Base-by-base conservation (phyloP, 2,797 vertebrate species). In the Sciaenops ocellatus region DNA sequence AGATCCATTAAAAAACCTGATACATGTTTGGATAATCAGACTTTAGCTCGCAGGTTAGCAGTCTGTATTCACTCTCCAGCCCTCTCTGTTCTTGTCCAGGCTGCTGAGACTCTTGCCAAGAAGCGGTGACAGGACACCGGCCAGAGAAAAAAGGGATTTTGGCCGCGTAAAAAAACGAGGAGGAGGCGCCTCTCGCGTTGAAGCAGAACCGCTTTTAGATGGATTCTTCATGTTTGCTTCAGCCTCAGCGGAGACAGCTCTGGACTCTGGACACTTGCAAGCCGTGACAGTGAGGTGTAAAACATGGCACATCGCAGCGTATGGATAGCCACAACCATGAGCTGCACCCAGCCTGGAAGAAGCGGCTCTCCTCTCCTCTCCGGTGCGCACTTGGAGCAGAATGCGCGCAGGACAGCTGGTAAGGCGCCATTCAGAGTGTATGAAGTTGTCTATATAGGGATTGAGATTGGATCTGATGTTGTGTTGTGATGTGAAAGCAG, bases 181-280 rank as follows among this genome's bases (percentile, higher is more conserved):
- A 91, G 93, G 93, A 92, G 92, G 92, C 79, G 90, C 91, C 83
- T 91, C 76, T 76, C 16, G 72, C 82, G 72, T 60, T 83, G 84
- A 83, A 89, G 84, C 87, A 64, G 78, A 82, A 66, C 64, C 72
- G 77, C 83, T 82, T 79, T 38, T 79, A 72, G 79, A 91, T 91
- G 92, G 91, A 87, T 92, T 61, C 85, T 92, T 89, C 84, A 79
- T 82, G 89, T 85, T 64, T 47, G 83, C 85, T 89, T 75, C 90
- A 87, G 84, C 78, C 83, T 62, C 90, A 76, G 82, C 84, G 88
- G 81, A 88, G 76, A 82, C 90, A 80, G 75, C 20, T n/a, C 80
- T 56, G 84, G n/a, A n/a, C 85, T 79, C 75, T 70, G 83, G 82
- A 85, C 90, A 68, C 55, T 84, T 66, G 64, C 82, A 38, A 77